Evolutionary conservation across 1,140 invertebrate species (phyloP), one percentile per base, ranked within the genome.

Genomic region (Gonioctena quinquepunctata): DNA sequence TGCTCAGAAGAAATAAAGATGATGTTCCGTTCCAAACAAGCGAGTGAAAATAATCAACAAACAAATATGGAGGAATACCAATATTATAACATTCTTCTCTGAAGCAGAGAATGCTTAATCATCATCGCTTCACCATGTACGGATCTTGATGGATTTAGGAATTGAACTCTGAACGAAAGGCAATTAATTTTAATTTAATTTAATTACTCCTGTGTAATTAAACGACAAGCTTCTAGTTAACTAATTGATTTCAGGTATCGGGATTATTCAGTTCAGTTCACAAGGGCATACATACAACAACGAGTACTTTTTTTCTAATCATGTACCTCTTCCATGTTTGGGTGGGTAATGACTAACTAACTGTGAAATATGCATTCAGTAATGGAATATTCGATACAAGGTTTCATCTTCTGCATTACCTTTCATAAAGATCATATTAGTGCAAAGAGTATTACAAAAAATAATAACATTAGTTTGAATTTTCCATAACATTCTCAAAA

Each of bases 161-260:
- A 61, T 61, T 61, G 59, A 61, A 61, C 59, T 61, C 22, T 61
- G 59, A 61, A 61, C 59, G 59, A 61, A 26, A 61, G 11, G 59
- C 27, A 27, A 61, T 61, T 27, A 28, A 61, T 61, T 61, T 61
- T 33, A 61, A 61, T 61, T 61, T 27, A 6, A 16, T 28, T 61
- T 27, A 61, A 61, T 61, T 42, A 61, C 19, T 61, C 25, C 25
- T 33, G 27, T 28, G 23, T 42, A 61, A 61, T 61, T 61, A 42
- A 25, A 33, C 19, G 27, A 61, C 59, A 61, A 27, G 59, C 59
- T 26, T 61, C 23, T 42, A 26, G 59, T 61, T 61, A 33, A 61
- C 59, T 61, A 61, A 61, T 61, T 61, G 52, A 54, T 54, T 54
- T 11, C 52, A 21, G 52, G 52, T 54, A 22, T 18, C n/a, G 18